Evolutionary conservation across 2,888 invertebrate species (phyloP).

Genomic region (Pseudococcus jackbeardsleyi): DNA sequence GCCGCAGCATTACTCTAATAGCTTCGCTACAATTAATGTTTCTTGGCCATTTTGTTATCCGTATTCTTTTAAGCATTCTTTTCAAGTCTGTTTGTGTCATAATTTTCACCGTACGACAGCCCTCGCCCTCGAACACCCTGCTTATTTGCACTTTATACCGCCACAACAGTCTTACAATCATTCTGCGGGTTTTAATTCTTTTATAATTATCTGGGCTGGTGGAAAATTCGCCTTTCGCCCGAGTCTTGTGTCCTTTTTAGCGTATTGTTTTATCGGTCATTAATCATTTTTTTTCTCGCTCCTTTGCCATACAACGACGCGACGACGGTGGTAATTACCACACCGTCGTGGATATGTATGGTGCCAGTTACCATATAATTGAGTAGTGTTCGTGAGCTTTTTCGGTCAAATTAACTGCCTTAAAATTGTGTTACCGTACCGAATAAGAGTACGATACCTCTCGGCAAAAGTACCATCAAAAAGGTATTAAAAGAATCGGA

Average conservation of each 20-base stretch:
- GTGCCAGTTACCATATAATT: background rate
- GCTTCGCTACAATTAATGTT: constrained; percentile 22
- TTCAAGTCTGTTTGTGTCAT: constrained; percentile 45
- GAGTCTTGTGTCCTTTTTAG: constrained; percentile 13
- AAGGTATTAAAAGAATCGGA: background rate
- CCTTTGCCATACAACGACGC: background rate
- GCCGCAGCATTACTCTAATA: constrained; percentile 7
- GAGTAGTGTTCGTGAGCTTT: background rate
- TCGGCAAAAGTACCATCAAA: background rate
- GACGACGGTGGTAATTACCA: background rate
- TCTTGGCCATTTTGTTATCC: background rate
- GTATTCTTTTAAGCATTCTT: constrained; percentile 11
- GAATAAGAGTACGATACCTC: background rate
- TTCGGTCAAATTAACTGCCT: background rate
- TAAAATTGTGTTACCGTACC: background rate
- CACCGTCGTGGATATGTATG: background rate
- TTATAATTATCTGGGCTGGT: constrained; percentile 39
- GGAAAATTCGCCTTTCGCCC: constrained; percentile 8
- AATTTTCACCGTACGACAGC: background rate
- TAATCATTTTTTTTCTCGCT: constrained; percentile 13
- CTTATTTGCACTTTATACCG: constrained; percentile 39
- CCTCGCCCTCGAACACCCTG: background rate
- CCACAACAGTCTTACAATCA: background rate
- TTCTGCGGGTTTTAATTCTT: constrained; percentile 3
- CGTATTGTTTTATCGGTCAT: constrained; percentile 13